Conservation (phyloP, 1,140 invertebrate species). For the Dreissena rostriformis region DNA sequence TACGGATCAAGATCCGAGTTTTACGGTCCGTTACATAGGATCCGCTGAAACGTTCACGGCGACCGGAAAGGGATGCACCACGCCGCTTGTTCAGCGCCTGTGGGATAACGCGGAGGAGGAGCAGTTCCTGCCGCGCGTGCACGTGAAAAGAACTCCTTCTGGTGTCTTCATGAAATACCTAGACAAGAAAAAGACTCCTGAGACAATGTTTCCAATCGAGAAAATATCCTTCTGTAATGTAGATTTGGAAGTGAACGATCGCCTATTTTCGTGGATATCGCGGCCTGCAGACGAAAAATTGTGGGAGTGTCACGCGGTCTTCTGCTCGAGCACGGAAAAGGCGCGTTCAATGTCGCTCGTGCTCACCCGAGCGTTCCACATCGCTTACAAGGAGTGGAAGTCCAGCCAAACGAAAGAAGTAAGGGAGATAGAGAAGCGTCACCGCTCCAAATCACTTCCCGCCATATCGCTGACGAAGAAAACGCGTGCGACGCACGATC, state of each 20-base stretch:
- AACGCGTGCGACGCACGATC: neutral
- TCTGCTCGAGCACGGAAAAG: conserved; percentile 71
- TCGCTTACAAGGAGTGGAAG: neutral
- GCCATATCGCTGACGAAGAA: neutral
- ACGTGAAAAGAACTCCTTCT: conserved; percentile 49
- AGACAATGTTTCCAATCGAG: conserved; percentile 62
- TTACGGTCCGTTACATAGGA: conserved; percentile 69
- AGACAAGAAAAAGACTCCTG: conserved; percentile 58
- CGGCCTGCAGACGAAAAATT: conserved; percentile 40
- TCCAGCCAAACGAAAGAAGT: neutral
- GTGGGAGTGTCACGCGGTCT: conserved; percentile 69
- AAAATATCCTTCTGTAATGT: conserved; percentile 70
- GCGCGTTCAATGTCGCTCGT: conserved; percentile 74
- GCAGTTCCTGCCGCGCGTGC: conserved; percentile 61
- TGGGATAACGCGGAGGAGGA: conserved; percentile 70
- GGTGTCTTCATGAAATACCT: conserved; percentile 60
- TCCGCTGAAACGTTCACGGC: conserved; percentile 64
- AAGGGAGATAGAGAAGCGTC: neutral
- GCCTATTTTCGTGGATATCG: conserved; percentile 76
- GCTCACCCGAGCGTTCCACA: conserved; percentile 60
- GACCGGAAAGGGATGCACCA: conserved; percentile 66
- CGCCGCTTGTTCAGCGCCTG: conserved; percentile 60
- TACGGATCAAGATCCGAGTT: conserved; percentile 64
- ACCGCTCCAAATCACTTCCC: neutral
- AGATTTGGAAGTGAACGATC: conserved; percentile 60